Evolutionary conservation across 2,888 invertebrate genomes (phyloP), one percentile per base, ranked within the genome.

Genomic region (Nomada ruficornis): DNA sequence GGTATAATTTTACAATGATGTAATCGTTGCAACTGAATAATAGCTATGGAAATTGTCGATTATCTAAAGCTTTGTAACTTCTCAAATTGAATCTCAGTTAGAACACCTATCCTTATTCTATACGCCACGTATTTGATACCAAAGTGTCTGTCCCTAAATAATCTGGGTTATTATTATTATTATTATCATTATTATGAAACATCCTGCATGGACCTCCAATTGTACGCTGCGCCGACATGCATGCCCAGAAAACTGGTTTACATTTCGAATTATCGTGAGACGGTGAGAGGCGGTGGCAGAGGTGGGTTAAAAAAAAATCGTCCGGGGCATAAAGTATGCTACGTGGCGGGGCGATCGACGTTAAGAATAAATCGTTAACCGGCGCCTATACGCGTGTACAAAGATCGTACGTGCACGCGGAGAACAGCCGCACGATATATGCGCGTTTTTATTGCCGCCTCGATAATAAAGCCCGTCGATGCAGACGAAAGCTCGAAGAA

Each of bases 311-410:
- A 67, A 86, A 86, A 86, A 84, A 79, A 82, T 86, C 72, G 72
- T 65, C 55, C 67, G 62, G 54, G 55, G 73, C 81, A 86, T 86
- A 86, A 86, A 86, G 77, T 86, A 86, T 80, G 82, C 62, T 72
- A 63, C 59, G 60, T 23, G 69, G 71, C 69, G 57, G 65, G 71
- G 47, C 80, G 85, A 86, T 84, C 84, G 62, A 84, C 84, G 78
- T 82, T 84, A 68, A 80, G 82, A 82, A 86, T 86, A 86, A 86
- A 86, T 86, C 82, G 86, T 86, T 80, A 87, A 54, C 74, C 54
- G 62, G 59, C 52, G 62, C 36, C 73, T 67, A 54, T 57, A 60
- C 29, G 26, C 71, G 36, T 29, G 36, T 44, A 60, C 29, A 55
- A 55, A 23, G 71, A 70, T 78, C 62, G 59, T 52, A 26, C 44